These are phyloP conservation scores for Plecotus auritus DNA, from an alignment of 2,113 vertebrate species.

Conservation along the genomic window DNA sequence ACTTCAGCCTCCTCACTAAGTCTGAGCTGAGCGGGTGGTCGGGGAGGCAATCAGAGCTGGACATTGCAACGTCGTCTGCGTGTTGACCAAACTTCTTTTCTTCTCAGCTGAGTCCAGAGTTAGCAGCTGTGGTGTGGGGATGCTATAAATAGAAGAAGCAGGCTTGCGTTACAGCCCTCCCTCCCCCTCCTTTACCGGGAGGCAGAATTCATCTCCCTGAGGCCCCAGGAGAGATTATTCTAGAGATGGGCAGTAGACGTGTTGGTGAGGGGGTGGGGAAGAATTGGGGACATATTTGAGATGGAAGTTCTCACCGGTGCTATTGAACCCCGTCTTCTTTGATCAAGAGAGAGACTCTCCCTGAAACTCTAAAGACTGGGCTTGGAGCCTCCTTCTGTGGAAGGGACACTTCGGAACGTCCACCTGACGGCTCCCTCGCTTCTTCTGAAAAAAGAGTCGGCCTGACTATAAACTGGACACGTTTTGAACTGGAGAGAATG, in stretches of 20 bases:
- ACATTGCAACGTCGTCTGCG: neutral
- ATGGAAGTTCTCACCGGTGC: fast-evolving
- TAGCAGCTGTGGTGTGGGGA: neutral
- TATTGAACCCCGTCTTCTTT: fast-evolving
- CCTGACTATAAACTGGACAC: fast-evolving
- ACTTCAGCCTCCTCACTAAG: slow-evolving; percentile 72
- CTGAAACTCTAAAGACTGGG: neutral
- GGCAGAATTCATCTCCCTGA: fast-evolving
- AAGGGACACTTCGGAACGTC: fast-evolving
- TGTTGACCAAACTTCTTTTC: neutral
- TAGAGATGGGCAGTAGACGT: fast-evolving
- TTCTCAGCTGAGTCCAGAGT: neutral
- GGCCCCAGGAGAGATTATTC: fast-evolving
- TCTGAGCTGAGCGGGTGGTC: slow-evolving; percentile 67
- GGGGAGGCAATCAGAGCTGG: slow-evolving; percentile 36
- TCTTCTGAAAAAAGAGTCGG: neutral
- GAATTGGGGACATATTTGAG: fast-evolving
- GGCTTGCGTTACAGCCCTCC: neutral
- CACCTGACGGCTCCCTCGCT: fast-evolving
- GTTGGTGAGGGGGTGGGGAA: neutral
- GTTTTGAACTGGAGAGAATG: too few relatives aligned
- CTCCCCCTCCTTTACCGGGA: fast-evolving
- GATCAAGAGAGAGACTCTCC: neutral
- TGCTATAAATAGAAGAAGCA: slow-evolving; percentile 19
- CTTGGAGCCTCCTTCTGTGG: neutral